A percentile compares a stretch with the other conserved stretches of the same genome.
Evolutionary conservation across 1,140 invertebrate genomes (phyloP).

Genomic region (Aphis gossypii): DNA sequence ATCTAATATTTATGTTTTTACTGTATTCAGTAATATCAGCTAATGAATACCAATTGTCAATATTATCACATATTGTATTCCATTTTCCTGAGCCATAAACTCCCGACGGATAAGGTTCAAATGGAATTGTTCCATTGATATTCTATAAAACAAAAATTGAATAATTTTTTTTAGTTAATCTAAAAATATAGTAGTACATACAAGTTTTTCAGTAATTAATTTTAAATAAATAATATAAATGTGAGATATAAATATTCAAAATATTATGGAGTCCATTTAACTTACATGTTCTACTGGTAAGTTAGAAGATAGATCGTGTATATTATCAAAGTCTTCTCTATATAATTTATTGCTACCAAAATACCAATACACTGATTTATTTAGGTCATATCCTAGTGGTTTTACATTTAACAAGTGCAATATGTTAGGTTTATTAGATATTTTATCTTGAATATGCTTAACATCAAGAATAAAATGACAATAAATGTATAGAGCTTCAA

Average conservation of each 20-base stretch:
- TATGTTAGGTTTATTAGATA: background rate
- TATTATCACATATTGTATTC: conserved; percentile 43
- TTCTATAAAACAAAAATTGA: conserved; percentile 11
- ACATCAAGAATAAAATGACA: conserved; percentile 39
- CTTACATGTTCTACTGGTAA: background rate
- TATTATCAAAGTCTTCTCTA: conserved; percentile 72
- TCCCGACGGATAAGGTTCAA: background rate
- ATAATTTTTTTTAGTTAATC: background rate
- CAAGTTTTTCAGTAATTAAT: background rate
- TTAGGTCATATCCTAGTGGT: conserved; percentile 87
- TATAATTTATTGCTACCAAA: conserved; percentile 89
- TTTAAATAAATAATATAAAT: background rate
- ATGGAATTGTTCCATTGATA: background rate
- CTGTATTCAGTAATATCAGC: conserved; percentile 27
- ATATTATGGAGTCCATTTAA: background rate
- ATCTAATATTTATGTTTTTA: background rate
- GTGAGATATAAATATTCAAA: background rate
- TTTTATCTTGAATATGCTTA: background rate
- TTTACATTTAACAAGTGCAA: conserved; percentile 81
- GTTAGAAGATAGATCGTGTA: too few relatives aligned
- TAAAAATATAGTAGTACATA: background rate
- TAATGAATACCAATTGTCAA: conserved; percentile 8
- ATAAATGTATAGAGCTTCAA: background rate
- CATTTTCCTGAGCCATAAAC: conserved; percentile 31
- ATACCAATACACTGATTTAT: conserved; percentile 93